phyloP scores from a whole-genome alignment of 2,797 vertebrate species.

The Bradypodion pumilum region DNA sequence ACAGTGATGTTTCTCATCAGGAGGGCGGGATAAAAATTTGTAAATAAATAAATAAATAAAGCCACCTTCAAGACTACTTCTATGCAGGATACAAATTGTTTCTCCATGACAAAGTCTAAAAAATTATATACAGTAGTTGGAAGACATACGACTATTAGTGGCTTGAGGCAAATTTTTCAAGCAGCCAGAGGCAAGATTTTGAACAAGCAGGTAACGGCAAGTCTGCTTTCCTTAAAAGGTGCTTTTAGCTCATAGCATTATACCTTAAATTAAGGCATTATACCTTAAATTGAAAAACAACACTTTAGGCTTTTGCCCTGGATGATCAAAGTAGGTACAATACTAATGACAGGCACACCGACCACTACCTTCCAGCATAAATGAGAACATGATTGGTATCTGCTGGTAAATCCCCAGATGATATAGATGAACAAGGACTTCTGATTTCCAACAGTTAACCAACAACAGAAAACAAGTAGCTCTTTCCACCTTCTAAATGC shows the following conservation, averaged over 20 bases:
- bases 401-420: neutral
- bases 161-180: constrained; percentile 18
- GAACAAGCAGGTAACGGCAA: neutral
- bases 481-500: neutral
- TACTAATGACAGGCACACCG: neutral
- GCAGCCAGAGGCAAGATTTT: constrained; percentile 18
- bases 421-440: neutral
- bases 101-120: neutral
- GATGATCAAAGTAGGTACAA: neutral
- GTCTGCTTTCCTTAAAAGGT: neutral
- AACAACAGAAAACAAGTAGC: neutral
- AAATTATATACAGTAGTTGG: constrained; percentile 25
- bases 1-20: too few species aligned
- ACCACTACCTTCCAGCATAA: neutral
- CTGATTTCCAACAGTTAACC: neutral
- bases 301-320: neutral
- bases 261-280: neutral
- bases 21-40: too few species aligned
- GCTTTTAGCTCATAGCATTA: neutral
- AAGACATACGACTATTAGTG: constrained; percentile 8
- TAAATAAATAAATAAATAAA: too few species aligned
- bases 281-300: neutral
- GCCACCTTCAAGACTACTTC: neutral
- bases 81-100: neutral
- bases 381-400: neutral